These are phyloP conservation scores for Solea solea DNA, from an alignment of 2,113 vertebrate species.

Conservation along the genomic window DNA sequence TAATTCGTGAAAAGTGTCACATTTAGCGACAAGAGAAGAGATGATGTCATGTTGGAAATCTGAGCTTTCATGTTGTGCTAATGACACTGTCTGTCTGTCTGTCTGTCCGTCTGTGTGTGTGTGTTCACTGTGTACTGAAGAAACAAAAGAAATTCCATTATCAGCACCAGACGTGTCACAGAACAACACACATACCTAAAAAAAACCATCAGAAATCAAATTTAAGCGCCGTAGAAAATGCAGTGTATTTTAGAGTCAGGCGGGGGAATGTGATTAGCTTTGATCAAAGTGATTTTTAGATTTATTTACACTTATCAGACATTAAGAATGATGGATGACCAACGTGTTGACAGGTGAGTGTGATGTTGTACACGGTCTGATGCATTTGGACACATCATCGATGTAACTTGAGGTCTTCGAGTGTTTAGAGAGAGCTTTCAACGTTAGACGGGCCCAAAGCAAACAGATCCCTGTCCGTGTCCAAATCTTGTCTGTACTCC, in stretches of 20 bases:
- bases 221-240: neutral
- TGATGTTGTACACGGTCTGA: slow-evolving; percentile 30
- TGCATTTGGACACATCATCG: slow-evolving; percentile 35
- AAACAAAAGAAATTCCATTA: neutral
- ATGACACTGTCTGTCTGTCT: too few species aligned
- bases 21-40: too few species aligned
- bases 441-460: slow-evolving; percentile 37
- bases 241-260: slow-evolving; percentile 5
- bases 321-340: slow-evolving; percentile 4
- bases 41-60: neutral
- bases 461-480: slow-evolving; percentile 34
- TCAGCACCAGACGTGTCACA: neutral
- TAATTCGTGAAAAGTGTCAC: too few species aligned
- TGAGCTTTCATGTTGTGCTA: neutral
- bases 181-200: neutral
- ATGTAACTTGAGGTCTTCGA: slow-evolving; percentile 43
- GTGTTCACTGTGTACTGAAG: too few species aligned
- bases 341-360: slow-evolving; percentile 12
- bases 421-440: slow-evolving; percentile 44
- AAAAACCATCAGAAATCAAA: neutral
- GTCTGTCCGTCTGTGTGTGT: too few species aligned
- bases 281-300: slow-evolving; percentile 33
- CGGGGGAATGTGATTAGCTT: slow-evolving; percentile 25
- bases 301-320: slow-evolving; percentile 7
- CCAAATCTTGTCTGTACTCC: slow-evolving; percentile 23